Base-by-base conservation (phyloP, 2,888 invertebrate species). In the Sclerodermus sp. region DNA sequence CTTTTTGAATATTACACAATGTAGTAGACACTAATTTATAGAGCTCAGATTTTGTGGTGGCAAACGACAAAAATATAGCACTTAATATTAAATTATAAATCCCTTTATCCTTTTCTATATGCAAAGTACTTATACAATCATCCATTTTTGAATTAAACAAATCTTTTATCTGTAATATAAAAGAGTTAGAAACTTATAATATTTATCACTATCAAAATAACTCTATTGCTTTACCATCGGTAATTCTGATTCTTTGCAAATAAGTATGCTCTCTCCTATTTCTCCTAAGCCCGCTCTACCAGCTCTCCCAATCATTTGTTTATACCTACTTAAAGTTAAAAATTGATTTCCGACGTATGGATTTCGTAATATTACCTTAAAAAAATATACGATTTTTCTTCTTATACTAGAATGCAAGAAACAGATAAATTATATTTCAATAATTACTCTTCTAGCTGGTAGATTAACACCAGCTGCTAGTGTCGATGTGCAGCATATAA, bases 381-480 rank as follows among this genome's bases (percentile, higher is more conserved):
- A 10, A n/a, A n/a, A n/a, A n/a, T n/a, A n/a, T 30, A 10, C 10
- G 30, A 30, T 47, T 1, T 31, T 16, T 40, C 23, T 16, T 16
- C 14, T 17, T 17, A n/a, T 17, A 1, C 1, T 13, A n/a, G n/a
- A 42, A 30, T 30, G 10, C 8, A 30, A 9, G 30, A 30, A 30
- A 9, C 10, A 10, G 30, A 30, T 30, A 30, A 30, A 9, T 30
- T 15, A n/a, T 14, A 23, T 39, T 31, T 30, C 45, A 49, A 31
- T 31, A 60, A 68, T 66, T 70, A 84, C 93, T 70, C 96, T 84
- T 79, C 87, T 86, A 0, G 96, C 96, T 12, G 97, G 97, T 61
- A 98, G 82, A 83, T 98, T 98, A 23, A 98, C 95, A 2, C 97
- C 97, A 16, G 97, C 96, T n/a, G 97, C 97, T 58, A 98, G 81